Base-by-base conservation (phyloP, 2,888 invertebrate genomes). In the Trichogramma dendrolimi region DNA sequence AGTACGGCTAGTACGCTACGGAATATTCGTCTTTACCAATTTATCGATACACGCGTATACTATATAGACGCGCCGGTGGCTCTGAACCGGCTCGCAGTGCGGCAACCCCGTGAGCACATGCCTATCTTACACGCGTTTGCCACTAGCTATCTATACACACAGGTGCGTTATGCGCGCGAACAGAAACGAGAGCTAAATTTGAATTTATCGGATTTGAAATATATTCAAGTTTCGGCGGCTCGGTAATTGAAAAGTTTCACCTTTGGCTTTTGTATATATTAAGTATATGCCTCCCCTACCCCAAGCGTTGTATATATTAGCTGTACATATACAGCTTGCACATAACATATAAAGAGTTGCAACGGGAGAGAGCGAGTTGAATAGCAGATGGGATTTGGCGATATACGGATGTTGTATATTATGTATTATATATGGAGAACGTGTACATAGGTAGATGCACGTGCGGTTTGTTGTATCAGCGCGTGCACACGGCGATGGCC, bases 21-120 rank as follows among this genome's bases (percentile, higher is more conserved):
- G 71, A 72, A 72, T 72, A 72, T 72, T 71, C 68, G 67, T 69
- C 71, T 72, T 73, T 72, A 68, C 70, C 71, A 72, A 72, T 73
- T 73, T 72, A 72, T 70, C 69, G 71, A 71, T 71, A 69, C 67
- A 69, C 68, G 69, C 67, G 14, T 14, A 27, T 2, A 27, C n/a
- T 27, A 27, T 27, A 27, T 3, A 27, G 27, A 27, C 48, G 46
- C 52, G 55, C 55, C 44, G 51, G 40, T 63, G 39, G 7, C 46
- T 10, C 47, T 42, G 39, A 53, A 42, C 52, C 52, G 40, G 14
- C 10, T 14, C 40, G 14, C 55, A 27, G 47, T 6, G 14, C 48
- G 14, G 10, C 43, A 58, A 49, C 27, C 53, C 51, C 58, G 41
- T 48, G 14, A 14, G 14, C 14, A 14, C 14, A 10, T 39, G n/a